Evolutionary conservation across 2,888 invertebrate species (phyloP).

Genomic region (Panzeria rudis): DNA sequence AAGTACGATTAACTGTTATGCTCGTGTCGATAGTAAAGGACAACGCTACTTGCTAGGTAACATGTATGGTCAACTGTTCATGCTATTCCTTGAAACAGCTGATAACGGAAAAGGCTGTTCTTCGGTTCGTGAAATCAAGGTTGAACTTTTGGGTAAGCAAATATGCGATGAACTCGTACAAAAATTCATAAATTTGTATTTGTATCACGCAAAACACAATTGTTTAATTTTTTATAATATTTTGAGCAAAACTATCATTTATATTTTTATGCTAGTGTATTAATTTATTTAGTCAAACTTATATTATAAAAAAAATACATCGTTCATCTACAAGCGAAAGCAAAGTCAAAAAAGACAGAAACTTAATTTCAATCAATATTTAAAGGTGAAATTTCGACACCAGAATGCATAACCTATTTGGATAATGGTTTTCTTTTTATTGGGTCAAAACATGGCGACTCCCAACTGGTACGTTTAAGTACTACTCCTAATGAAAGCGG

Average conservation of each 20-base stretch:
- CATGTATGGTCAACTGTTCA: slow-evolving; percentile 96
- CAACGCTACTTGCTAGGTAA: slow-evolving; percentile 96
- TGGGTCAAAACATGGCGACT: slow-evolving; percentile 98
- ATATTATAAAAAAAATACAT: not conserved
- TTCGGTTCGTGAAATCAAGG: slow-evolving; percentile 95
- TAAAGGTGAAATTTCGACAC: slow-evolving; percentile 93
- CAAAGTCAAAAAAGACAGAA: not conserved
- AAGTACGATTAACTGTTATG: slow-evolving; percentile 97
- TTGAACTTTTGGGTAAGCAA: slow-evolving; percentile 91
- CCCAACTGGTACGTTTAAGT: slow-evolving; percentile 95
- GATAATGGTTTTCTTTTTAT: slow-evolving; percentile 99
- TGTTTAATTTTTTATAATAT: too few relatives aligned
- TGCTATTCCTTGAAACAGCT: slow-evolving; percentile 95
- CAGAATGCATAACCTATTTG: slow-evolving; percentile 98
- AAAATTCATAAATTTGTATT: not conserved
- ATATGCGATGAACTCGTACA: not conserved
- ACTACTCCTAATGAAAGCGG: slow-evolving; percentile 92
- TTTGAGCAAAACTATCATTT: too few relatives aligned
- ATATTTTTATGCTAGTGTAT: too few relatives aligned
- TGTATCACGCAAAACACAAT: not conserved
- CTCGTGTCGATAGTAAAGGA: slow-evolving; percentile 95
- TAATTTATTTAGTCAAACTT: too few relatives aligned
- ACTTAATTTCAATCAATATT: not conserved
- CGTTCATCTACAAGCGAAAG: not conserved
- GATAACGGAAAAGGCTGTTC: slow-evolving; percentile 90